A percentile compares a stretch with the other conserved stretches of the same genome.
phyloP scores from a whole-genome alignment of 2,797 vertebrate species.

The Alcedo atthis region DNA sequence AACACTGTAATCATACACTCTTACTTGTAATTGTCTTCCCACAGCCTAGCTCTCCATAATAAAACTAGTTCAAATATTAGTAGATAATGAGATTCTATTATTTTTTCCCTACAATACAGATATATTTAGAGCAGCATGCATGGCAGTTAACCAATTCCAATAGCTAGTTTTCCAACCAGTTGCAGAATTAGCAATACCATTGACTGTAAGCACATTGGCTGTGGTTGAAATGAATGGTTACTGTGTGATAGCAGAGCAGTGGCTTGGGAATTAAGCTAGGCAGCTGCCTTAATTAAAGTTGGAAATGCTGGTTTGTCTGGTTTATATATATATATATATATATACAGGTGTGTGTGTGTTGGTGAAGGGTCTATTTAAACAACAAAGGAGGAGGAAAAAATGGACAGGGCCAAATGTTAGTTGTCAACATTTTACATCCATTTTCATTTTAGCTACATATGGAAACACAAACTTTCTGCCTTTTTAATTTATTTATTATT shows the following conservation, averaged over 20 bases:
- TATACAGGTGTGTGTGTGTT: background rate
- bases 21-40: conserved; percentile 13
- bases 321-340: background rate
- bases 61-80: conserved; percentile 4
- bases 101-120: background rate
- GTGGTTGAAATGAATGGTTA: background rate
- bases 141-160: background rate
- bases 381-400: background rate
- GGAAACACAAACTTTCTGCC: background rate
- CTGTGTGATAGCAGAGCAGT: background rate
- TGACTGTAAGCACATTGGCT: background rate
- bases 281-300: background rate
- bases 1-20: background rate
- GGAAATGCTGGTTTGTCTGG: background rate
- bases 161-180: background rate
- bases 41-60: background rate
- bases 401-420: background rate
- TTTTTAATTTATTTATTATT: background rate
- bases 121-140: background rate
- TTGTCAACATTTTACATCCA: background rate
- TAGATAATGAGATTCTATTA: background rate
- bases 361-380: background rate
- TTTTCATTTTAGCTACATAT: background rate
- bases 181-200: background rate
- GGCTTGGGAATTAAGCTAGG: background rate